Evolutionary conservation across 2,113 vertebrate species (phyloP).

Genomic region (Gopherus evgoodei): DNA sequence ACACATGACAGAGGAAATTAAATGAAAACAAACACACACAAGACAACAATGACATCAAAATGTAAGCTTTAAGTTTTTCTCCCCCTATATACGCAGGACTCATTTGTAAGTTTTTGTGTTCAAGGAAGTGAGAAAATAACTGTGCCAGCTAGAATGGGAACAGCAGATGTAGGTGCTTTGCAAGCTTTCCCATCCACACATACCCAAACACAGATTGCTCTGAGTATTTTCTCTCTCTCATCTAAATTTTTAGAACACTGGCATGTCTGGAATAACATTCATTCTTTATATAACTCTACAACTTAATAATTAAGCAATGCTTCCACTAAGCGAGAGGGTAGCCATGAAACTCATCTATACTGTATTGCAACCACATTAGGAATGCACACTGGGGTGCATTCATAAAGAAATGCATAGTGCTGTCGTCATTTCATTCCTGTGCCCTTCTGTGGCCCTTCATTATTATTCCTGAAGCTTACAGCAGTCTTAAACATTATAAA

Average conservation of each 20-base stretch:
- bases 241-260: constrained; percentile 55
- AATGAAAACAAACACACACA: background rate
- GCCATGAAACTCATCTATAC: constrained; percentile 33
- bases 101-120: background rate
- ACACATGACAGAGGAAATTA: background rate
- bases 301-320: constrained; percentile 71
- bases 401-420: constrained; percentile 31
- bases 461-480: constrained; percentile 72
- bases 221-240: constrained; percentile 35
- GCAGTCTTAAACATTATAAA: constrained; percentile 65
- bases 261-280: constrained; percentile 59
- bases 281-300: constrained; percentile 52
- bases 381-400: constrained; percentile 49
- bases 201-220: background rate
- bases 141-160: background rate
- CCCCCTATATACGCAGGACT: background rate
- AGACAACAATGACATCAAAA: background rate
- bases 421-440: constrained; percentile 53
- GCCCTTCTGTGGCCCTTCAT: constrained; percentile 60
- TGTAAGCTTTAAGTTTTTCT: background rate
- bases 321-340: constrained; percentile 59
- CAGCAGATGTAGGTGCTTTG: background rate
- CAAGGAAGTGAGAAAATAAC: background rate
- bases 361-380: constrained; percentile 48
- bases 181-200: background rate